Base-by-base conservation (phyloP, 2,888 invertebrate species). In the Meghimatium bilineatum region DNA sequence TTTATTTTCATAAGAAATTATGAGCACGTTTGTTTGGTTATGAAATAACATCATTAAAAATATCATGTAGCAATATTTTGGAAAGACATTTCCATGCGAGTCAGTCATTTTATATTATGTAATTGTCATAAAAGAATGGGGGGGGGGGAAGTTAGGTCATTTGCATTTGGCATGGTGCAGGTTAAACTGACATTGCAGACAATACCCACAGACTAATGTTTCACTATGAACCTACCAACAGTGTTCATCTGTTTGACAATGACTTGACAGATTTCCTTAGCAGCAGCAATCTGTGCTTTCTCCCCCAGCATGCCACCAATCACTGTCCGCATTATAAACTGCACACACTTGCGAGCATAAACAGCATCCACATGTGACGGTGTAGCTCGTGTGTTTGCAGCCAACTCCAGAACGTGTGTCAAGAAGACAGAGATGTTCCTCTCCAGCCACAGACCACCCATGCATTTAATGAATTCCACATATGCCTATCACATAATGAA, bases 281-380 rank as follows among this genome's bases (percentile, higher is more conserved):
- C 99, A 32, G 94, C 93, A 0, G 97, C 96, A 52, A 97, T 96
- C 94, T 99, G 99, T 17, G 99, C 98, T 90, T 98, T 98, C 94
- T 99, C 99, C 0, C 98, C 97, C 36, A 99, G 95, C 96, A 99
- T 96, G 93, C 97, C 97, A 0, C 99, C 98, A 63, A 99, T 95
- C 0, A 98, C 96, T 86, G 97, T 96, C 77, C 98, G 95, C 82
- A 99, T 94, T 88, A 99, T 97, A 93, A 98, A 99, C 93, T 97
- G 97, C 86, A 99, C 97, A 93, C 99, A 99, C 94, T 98, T 98
- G 89, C 99, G 96, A 0, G 99, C 98, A 93, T 99, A 98, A 1
- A 99, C 98, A 26, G 98, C 98, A 94, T 99, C 99, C 0, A 99
- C 98, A 92, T 99, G 99, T 0, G 98, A 97, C 26, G 97, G 97